These are phyloP conservation scores for Pollicipes pollicipes DNA, from an alignment of 1,140 invertebrate genomes.

Conservation along the genomic window DNA sequence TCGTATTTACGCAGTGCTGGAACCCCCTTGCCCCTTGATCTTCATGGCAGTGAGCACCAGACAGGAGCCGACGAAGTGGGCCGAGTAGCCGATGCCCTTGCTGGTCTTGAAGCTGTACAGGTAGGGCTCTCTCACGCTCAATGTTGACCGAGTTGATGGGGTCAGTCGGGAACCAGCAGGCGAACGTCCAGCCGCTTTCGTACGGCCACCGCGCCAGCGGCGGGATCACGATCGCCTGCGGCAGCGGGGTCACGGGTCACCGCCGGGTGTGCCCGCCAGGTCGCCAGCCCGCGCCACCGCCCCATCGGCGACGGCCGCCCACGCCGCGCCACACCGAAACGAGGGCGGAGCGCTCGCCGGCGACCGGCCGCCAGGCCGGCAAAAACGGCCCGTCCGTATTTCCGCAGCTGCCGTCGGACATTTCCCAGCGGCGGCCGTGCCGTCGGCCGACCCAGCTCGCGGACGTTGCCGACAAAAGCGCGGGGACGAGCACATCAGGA, in stretches of 20 bases:
- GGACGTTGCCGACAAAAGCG: too few species aligned
- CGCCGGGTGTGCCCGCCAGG: too few species aligned
- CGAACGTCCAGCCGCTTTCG: constrained; percentile 98
- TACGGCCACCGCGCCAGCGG: constrained; percentile 94
- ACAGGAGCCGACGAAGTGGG: constrained; percentile 97
- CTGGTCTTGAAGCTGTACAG: constrained; percentile 97
- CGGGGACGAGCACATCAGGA: too few species aligned
- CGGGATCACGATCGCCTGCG: constrained; percentile 82
- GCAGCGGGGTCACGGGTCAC: not conserved
- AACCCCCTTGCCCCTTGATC: constrained; percentile 96
- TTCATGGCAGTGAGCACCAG: constrained; percentile 97
- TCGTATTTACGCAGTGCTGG: constrained; percentile 99
- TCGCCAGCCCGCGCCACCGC: too few species aligned
- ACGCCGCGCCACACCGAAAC: too few species aligned
- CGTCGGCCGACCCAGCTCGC: too few species aligned
- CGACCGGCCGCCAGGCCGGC: too few species aligned
- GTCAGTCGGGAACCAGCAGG: constrained; percentile 96
- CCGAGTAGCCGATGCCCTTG: constrained; percentile 97
- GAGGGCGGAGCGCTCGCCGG: too few species aligned
- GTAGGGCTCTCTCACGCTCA: constrained; percentile 93
- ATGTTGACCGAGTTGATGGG: constrained; percentile 97
- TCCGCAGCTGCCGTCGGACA: too few species aligned
- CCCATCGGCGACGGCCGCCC: too few species aligned
- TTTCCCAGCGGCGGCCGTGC: too few species aligned
- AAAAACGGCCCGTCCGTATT: not conserved